Evolutionary conservation across 2,797 vertebrate genomes (phyloP).

Genomic region (Malacoraja senta): DNA sequence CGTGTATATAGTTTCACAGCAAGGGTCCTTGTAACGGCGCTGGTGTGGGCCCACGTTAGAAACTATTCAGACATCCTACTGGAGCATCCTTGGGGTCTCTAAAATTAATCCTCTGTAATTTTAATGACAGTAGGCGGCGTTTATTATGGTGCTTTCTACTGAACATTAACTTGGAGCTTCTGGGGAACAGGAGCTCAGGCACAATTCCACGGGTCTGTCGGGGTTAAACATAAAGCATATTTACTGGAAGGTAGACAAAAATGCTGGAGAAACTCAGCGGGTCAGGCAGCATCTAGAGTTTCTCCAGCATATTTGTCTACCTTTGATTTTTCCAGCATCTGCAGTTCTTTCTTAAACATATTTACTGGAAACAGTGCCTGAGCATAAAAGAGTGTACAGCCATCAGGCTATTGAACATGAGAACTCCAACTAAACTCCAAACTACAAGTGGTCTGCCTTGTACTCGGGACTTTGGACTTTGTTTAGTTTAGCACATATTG

Average conservation of each 20-base stretch:
- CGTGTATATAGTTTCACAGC: background rate
- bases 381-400: too few relatives aligned
- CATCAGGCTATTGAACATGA: too few relatives aligned
- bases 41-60: background rate
- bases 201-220: background rate
- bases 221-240: background rate
- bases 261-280: too few relatives aligned
- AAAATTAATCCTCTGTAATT: background rate
- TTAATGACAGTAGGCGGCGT: background rate
- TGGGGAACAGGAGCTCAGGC: background rate
- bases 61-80: background rate
- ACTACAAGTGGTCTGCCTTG: too few relatives aligned
- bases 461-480: too few relatives aligned
- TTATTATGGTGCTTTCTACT: background rate
- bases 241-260: background rate
- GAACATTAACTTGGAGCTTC: background rate
- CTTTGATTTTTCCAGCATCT: too few relatives aligned
- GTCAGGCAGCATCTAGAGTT: too few relatives aligned
- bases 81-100: background rate
- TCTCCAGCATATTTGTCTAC: too few relatives aligned
- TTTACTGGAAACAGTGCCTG: background rate
- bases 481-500: too few relatives aligned
- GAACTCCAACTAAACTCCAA: too few relatives aligned
- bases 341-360: background rate
- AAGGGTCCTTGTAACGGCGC: background rate